Conservation (phyloP, 2,888 invertebrate species). For the Oxyteleia sp. region DNA sequence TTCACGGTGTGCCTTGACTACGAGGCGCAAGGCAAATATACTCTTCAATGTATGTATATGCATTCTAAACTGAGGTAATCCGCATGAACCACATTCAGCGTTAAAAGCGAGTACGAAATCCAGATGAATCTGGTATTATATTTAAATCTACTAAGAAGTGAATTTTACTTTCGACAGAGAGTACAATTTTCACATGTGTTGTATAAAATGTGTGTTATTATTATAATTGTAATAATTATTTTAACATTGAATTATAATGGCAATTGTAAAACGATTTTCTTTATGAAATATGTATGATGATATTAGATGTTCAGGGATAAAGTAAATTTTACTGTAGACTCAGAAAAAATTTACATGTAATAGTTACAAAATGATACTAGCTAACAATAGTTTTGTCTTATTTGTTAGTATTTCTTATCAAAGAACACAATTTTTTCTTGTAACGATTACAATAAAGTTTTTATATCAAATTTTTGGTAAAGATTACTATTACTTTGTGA, state of each 20-base stretch:
- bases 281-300: background rate
- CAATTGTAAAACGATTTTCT: constrained; percentile 3
- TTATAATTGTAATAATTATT: constrained; percentile 10
- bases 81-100: constrained; percentile 4
- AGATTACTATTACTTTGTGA: too few species aligned
- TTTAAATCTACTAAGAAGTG: background rate
- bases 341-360: too few species aligned
- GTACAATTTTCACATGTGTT: background rate
- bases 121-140: background rate
- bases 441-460: too few species aligned
- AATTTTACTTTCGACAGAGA: constrained; percentile 2
- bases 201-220: background rate
- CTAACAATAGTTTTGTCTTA: too few species aligned
- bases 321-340: too few species aligned
- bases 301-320: too few species aligned
- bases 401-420: too few species aligned
- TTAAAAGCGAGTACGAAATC: background rate
- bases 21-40: constrained; percentile 35
- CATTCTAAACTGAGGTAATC: constrained; percentile 21
- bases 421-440: too few species aligned
- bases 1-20: constrained; percentile 43
- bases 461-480: too few species aligned
- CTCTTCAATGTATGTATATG: constrained; percentile 18
- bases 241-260: constrained; percentile 8
- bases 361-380: too few species aligned